Evolutionary conservation across 2,888 invertebrate species (phyloP).

Genomic region (Orthosia gracilis): DNA sequence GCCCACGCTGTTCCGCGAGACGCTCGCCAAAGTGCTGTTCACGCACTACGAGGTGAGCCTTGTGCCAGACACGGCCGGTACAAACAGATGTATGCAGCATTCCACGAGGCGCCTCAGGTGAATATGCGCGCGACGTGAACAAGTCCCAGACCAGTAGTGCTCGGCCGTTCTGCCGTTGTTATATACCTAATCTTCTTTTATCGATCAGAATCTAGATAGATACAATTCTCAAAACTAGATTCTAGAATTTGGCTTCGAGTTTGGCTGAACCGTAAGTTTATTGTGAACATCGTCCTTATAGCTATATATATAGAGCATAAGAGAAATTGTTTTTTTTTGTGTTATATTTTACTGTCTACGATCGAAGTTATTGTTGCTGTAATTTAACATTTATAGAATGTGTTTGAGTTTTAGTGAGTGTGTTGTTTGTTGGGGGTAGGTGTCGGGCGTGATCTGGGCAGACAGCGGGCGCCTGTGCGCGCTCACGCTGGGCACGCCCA

Average conservation of each 20-base stretch:
- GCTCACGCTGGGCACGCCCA: constrained; percentile 94
- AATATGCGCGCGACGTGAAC: neutral
- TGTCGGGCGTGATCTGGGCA: constrained; percentile 94
- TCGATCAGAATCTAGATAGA: no score
- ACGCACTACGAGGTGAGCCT: constrained; percentile 96
- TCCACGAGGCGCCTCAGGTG: neutral
- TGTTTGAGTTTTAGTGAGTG: neutral
- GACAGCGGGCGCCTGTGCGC: constrained; percentile 96
- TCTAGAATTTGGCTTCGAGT: no score
- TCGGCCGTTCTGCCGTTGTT: no score
- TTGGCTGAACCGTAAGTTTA: no score
- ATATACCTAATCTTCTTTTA: no score
- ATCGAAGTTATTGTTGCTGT: no score
- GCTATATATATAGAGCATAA: no score
- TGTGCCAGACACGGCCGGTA: neutral
- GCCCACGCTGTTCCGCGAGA: constrained; percentile 96
- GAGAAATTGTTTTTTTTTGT: no score
- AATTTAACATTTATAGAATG: neutral
- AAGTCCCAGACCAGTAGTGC: no score
- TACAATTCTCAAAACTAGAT: no score
- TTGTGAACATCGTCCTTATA: no score
- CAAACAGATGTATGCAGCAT: neutral
- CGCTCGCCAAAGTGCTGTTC: constrained; percentile 97
- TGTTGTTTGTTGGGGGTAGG: constrained; percentile 81
- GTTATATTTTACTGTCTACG: no score